A percentile compares a stretch with the other conserved stretches of the same genome.
phyloP scores from a whole-genome alignment of 2,113 vertebrate genomes.

The Mixornis gularis region DNA sequence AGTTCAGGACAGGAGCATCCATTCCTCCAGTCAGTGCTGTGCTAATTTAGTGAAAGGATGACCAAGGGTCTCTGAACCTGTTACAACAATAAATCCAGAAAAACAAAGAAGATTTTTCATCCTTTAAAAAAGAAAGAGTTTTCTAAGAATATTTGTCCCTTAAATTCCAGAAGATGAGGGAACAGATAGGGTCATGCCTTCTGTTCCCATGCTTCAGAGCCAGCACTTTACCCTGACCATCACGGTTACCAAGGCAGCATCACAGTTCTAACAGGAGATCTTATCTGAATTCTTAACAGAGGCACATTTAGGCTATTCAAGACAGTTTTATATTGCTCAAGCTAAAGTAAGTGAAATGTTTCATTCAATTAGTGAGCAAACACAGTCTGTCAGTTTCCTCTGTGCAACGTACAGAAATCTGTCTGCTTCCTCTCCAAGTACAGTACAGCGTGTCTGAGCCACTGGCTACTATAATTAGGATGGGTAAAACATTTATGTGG shows the following conservation, averaged over 20 bases:
- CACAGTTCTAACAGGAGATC: neutral
- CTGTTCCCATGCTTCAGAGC: neutral
- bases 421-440: neutral
- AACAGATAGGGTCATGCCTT: neutral
- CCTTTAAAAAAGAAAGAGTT: neutral
- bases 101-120: neutral
- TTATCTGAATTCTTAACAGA: constrained; percentile 15
- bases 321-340: constrained; percentile 12
- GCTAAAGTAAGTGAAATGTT: constrained; percentile 35
- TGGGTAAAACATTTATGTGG: neutral
- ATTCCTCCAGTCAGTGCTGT: neutral
- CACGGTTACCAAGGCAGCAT: neutral
- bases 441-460: constrained; percentile 11
- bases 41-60: neutral
- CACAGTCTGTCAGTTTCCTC: constrained; percentile 28
- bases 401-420: constrained; percentile 15
- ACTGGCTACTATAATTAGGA: constrained; percentile 3
- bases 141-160: neutral
- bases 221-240: neutral
- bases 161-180: neutral
- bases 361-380: constrained; percentile 57
- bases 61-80: neutral
- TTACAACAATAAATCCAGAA: neutral
- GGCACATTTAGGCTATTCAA: neutral
- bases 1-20: neutral